Base-by-base conservation (phyloP, 2,888 invertebrate genomes). In the Amaurobius ferox region DNA sequence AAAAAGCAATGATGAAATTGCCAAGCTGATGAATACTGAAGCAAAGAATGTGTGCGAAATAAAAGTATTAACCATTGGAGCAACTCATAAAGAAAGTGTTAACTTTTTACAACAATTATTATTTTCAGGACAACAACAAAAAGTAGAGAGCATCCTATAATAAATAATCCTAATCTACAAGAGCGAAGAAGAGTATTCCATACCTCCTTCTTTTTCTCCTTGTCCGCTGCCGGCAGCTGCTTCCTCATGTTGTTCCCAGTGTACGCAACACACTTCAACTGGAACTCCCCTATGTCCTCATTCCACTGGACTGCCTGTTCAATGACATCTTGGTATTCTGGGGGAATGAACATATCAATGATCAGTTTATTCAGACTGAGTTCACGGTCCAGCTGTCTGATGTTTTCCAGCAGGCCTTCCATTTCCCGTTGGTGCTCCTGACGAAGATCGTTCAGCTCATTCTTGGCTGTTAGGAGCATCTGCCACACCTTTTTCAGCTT, bases 241-340 rank as follows among this genome's bases (percentile, higher is more conserved):
- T 88, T 88, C 23, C 88, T 93, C 97, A 99, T 98, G 91, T 99
- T 99, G 92, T 99, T 99, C 0, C 99, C 99, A 7, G 98, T 98
- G 92, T 99, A 99, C 0, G 99, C 99, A 7, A 99, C 98, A 91
- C 98, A 98, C 91, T 96, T 95, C 66, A 99, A 94, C 91, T 99
- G 98, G 96, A 98, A 99, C 92, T 99, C 99, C 39, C 98, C 98
- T 39, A 98, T 96, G 90, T 99, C 98, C 91, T 98, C 98, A 92
- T 98, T 99, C 98, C 98, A 99, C 90, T 96, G 95, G 62, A 98
- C 95, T 90, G 98, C 96, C 90, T 95, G 94, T 90, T 97, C 97
- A 88, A 98, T 96, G 92, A 96, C 94, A 70, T 95, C 95, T 95
- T 96, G 95, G 92, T 98, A 98, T 91, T 97, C 96, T 90, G 94